These are phyloP conservation scores for Drosophila anceps DNA, from an alignment of 2,888 invertebrate genomes.

Conservation along the genomic window DNA sequence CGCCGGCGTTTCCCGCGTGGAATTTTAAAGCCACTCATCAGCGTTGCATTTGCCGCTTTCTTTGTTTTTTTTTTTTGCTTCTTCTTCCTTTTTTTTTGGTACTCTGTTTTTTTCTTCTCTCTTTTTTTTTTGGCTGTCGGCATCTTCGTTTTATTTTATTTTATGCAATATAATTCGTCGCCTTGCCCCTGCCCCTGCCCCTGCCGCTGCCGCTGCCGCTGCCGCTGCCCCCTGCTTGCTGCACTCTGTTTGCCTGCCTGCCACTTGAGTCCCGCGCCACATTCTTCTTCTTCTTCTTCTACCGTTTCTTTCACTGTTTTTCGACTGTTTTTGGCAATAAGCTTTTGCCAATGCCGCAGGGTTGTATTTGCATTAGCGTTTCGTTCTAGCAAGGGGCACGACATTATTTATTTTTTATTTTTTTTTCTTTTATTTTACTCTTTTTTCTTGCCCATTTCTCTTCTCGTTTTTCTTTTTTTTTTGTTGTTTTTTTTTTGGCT, in stretches of 20 bases:
- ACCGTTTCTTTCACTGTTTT: constrained; percentile 4
- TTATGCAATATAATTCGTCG: constrained; percentile 75
- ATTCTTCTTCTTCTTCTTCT: constrained; percentile 22
- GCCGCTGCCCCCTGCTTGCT: background rate
- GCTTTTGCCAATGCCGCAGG: constrained; percentile 79
- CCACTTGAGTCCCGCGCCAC: constrained; percentile 28
- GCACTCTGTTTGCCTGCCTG: constrained; percentile 2
- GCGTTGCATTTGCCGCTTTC: constrained; percentile 72
- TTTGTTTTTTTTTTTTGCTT: constrained; percentile 45
- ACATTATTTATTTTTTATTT: constrained; percentile 20
- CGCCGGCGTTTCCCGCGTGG: constrained; percentile 69
- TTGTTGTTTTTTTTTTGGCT: constrained; percentile 20
- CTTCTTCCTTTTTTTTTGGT: constrained; percentile 17
- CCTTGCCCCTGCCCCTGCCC: constrained; percentile 27
- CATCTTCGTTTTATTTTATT: constrained; percentile 73
- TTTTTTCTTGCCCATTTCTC: background rate
- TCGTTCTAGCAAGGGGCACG: constrained; percentile 26
- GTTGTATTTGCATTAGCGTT: constrained; percentile 80
- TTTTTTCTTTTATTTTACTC: constrained; percentile 8
- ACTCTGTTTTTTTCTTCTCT: constrained; percentile 22
- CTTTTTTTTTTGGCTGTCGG: constrained; percentile 45
- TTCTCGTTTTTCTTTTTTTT: background rate
- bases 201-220: background rate
- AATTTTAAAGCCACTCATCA: constrained; percentile 74
- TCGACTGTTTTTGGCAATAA: constrained; percentile 78